Base-by-base conservation (phyloP, 2,797 vertebrate genomes). In the Lophius americanus region DNA sequence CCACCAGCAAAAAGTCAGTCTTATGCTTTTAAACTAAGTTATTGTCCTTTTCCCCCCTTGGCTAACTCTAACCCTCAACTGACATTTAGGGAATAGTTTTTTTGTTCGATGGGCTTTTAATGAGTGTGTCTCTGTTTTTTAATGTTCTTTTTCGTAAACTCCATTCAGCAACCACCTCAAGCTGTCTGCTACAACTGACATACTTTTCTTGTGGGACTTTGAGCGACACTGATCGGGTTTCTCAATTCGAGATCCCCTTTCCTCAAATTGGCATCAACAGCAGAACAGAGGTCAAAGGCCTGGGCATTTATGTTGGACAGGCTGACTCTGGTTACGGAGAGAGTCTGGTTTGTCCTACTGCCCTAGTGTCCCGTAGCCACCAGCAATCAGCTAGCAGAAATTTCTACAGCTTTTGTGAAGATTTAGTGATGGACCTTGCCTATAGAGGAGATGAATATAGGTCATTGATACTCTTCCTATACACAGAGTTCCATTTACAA, bases 291-390 rank as follows among this genome's bases (percentile, higher is more conserved):
- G 82, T 90, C 76, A 88, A 70, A 88, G 66, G 74, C 55, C 46
- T 41, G 43, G 44, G 73, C 51, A 8, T 77, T 83, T 65, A 47
- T 57, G 62, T 72, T 54, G 50, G 55, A 62, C 52, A 36, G 46
- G 64, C 39, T 46, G 60, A 56, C 70, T 88, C 74, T 76, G 65
- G 81, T 91, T 89, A 83, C 87, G 75, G 47, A 64, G 67, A 73
- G 49, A 60, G 23, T 51, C 56, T 46, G 54, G 66, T 33, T 60
- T 87, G 87, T 67, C 88, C 89, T 63, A 82, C 83, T 91, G 82
- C 82, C 81, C 88, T 56, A 85, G 74, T 85, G 60, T 83, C 73
- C 58, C 67, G 9, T 43, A 62, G 38, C 60, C 55, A 58, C 58
- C 50, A 75, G 57, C 55, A 39, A 59, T 50, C 63, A 38, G 38